A percentile compares a stretch with the other conserved stretches of the same genome.
Evolutionary conservation across 2,113 vertebrate genomes (phyloP).

Genomic region (Pseudolaguvia tuberculata): DNA sequence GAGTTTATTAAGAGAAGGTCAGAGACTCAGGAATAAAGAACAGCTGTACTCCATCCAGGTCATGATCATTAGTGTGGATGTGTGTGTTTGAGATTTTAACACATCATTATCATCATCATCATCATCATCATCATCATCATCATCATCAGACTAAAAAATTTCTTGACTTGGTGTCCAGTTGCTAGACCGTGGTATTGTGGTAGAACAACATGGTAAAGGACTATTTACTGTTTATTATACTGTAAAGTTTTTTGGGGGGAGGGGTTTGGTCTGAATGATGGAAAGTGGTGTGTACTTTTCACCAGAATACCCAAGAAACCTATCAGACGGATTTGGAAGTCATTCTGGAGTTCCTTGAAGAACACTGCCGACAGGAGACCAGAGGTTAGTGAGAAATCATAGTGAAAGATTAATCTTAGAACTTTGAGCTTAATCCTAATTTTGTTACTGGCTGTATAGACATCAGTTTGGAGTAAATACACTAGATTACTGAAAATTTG

Average conservation of each 20-base stretch:
- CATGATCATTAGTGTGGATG: neutral
- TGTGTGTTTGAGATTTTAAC: neutral
- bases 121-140: too few relatives aligned
- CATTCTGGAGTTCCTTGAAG: slow-evolving; percentile 71
- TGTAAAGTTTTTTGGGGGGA: neutral
- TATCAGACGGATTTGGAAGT: slow-evolving; percentile 70
- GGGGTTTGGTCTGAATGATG: neutral
- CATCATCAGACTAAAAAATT: neutral
- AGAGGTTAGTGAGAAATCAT: slow-evolving; percentile 44
- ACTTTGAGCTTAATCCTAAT: too few relatives aligned
- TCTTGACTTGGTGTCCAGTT: neutral
- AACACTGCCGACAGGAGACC: slow-evolving; percentile 64
- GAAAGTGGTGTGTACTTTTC: slow-evolving; percentile 19
- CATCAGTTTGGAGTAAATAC: fast-evolving
- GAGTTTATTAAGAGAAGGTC: slow-evolving; percentile 19
- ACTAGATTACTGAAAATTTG: too few relatives aligned
- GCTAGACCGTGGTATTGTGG: neutral
- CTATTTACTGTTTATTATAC: neutral
- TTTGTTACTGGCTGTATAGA: too few relatives aligned
- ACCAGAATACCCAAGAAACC: slow-evolving; percentile 53
- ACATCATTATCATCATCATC: too few relatives aligned
- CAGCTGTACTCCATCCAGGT: neutral
- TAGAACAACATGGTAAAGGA: slow-evolving; percentile 26
- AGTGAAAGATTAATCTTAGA: too few relatives aligned
- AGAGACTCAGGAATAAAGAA: neutral